Evolutionary conservation across 2,113 vertebrate genomes (phyloP).

Genomic region (Pelecanoides urinatrix): DNA sequence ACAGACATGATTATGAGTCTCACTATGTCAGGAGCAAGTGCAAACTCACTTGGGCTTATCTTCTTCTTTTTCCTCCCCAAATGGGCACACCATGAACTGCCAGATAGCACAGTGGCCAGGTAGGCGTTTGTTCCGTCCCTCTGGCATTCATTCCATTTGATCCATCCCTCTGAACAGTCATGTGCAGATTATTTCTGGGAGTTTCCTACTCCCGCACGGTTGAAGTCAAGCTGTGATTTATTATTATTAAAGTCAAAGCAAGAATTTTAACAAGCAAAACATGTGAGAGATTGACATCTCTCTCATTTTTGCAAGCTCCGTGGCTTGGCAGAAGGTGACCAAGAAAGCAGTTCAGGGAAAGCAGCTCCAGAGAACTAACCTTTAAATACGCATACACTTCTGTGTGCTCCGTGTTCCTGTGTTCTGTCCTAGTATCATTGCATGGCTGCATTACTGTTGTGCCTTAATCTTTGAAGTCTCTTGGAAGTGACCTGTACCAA

Average conservation of each 20-base stretch:
- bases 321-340: neutral
- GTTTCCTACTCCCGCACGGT: neutral
- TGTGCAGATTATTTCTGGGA: neutral
- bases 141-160: neutral
- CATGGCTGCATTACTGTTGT: neutral
- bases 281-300: neutral
- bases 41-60: neutral
- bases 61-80: neutral
- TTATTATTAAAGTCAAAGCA: neutral
- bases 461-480: neutral
- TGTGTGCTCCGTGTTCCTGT: fast-evolving
- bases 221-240: conserved; percentile 1
- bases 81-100: neutral
- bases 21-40: neutral
- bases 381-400: neutral
- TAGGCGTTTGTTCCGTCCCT: neutral
- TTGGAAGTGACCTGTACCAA: neutral
- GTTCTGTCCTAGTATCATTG: neutral
- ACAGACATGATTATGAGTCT: neutral
- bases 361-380: neutral
- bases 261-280: neutral
- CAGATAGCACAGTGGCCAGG: neutral
- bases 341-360: neutral
- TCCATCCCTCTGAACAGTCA: neutral
- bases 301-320: neutral